Evolutionary conservation across 2,888 invertebrate genomes (phyloP).

Genomic region (Rhingia campestris): DNA sequence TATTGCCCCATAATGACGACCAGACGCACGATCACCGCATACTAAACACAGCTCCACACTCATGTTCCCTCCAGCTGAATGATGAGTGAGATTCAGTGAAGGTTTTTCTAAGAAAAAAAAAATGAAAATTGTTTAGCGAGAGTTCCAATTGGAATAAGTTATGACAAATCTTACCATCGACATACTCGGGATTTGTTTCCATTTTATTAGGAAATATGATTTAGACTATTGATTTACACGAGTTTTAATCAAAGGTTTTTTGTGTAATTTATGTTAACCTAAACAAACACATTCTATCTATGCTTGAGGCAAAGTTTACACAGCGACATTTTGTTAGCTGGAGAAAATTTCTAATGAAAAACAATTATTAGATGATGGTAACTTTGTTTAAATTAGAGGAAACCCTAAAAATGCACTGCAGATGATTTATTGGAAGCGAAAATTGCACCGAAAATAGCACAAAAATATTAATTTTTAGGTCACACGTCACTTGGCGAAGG

Average conservation of each 20-base stretch:
- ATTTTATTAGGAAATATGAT: slow-evolving; percentile 21
- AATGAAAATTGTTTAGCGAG: neutral
- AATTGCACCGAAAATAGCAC: slow-evolving; percentile 59
- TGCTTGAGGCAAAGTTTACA: slow-evolving; percentile 21
- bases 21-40: slow-evolving; percentile 97
- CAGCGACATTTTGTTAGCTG: slow-evolving; percentile 22
- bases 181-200: slow-evolving; percentile 59
- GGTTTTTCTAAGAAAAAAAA: slow-evolving; percentile 55
- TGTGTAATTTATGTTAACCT: slow-evolving; percentile 69
- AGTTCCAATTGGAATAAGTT: slow-evolving; percentile 44
- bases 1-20: slow-evolving; percentile 95
- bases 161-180: slow-evolving; percentile 50
- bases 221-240: neutral
- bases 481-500: slow-evolving; percentile 72
- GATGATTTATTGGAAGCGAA: slow-evolving; percentile 24
- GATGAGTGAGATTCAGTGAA: slow-evolving; percentile 61
- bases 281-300: slow-evolving; percentile 67
- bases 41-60: slow-evolving; percentile 93
- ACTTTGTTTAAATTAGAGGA: neutral
- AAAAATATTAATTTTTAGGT: slow-evolving; percentile 62
- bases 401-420: slow-evolving; percentile 22
- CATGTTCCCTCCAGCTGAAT: slow-evolving; percentile 75
- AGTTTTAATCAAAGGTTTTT: slow-evolving; percentile 3
- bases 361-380: neutral
- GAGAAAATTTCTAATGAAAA: neutral